Evolutionary conservation across 2,113 vertebrate species (phyloP), one percentile per base, ranked within the genome.

Genomic region (Channa argus): DNA sequence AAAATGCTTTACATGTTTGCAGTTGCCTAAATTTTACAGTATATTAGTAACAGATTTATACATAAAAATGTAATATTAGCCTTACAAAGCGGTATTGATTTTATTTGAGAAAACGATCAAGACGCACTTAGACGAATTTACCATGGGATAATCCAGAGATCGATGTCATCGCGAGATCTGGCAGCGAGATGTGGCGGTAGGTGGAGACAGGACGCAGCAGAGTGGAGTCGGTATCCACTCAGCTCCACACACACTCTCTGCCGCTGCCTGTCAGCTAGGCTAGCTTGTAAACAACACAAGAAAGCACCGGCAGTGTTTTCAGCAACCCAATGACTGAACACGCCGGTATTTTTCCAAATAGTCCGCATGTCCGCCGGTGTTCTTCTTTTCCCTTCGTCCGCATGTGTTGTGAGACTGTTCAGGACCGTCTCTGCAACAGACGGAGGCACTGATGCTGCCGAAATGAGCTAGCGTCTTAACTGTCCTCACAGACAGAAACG

Each of bases 381-480:
- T 60, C 36, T 45, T 14, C 5, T 39, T 9, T 52, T 14, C 10
- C 1, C 70, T 47, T 15, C 45, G 55, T 36, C 47, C 58, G 2
- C 15, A 63, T 54, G 53, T 36, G 54, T 33, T 5, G 46, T 47
- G 24, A 63, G 55, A 45, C 43, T 15, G 52, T 15, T 36, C 46
- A 10, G 45, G 41, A 67, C 69, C 84, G 65, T 76, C 39, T 78
- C 69, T 50, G 74, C 70, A 62, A 15, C 55, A 37, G 3, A 55
- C 67, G 46, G 68, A 68, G 70, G 53, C 24, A 39, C 68, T 38
- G 78, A 54, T 60, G 78, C 65, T 86, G 65, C 85, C 72, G 3
- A 47, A 49, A 70, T 83, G 84, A 88, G 89, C 89, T 89, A 89
- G 86, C 86, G 80, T 52, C 59, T 77, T 62, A 60, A 33, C 78